Percentiles rank a stretch among this genome's conserved stretches.
phyloP scores from a whole-genome alignment of 2,888 invertebrate species.

The Cantharis rufa region DNA sequence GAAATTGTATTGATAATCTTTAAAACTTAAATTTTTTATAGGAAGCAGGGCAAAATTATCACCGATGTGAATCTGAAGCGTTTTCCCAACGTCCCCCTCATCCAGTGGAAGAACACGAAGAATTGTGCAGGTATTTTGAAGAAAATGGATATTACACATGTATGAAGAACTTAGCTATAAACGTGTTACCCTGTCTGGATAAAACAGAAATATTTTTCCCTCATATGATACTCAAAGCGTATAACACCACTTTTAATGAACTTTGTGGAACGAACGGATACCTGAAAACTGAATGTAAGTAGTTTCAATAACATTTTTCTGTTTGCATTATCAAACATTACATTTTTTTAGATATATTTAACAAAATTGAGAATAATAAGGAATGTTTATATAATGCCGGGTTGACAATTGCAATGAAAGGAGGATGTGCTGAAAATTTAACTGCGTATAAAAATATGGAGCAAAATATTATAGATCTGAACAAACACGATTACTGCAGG shows the following conservation, averaged over 20 bases:
- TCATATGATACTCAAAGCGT: not conserved
- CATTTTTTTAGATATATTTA: not conserved
- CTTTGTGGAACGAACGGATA: not conserved
- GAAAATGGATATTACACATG: not conserved
- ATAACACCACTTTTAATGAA: not conserved
- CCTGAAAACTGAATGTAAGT: not conserved
- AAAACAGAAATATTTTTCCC: not conserved
- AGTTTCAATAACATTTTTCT: not conserved
- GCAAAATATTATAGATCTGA: not conserved
- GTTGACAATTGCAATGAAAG: fast-evolving
- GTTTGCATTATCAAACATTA: not conserved
- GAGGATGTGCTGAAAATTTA: not conserved
- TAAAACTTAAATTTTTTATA: not conserved
- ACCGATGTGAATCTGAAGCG: not conserved
- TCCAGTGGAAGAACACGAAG: not conserved
- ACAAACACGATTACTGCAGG: not conserved
- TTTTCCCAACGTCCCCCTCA: fast-evolving
- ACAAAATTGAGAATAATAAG: not conserved
- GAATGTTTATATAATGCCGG: not conserved
- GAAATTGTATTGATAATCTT: not conserved
- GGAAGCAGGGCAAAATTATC: not conserved
- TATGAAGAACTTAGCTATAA: not conserved
- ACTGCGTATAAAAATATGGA: not conserved
- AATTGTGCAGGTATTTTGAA: not conserved
- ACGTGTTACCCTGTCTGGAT: not conserved